phyloP scores from a whole-genome alignment of 2,888 invertebrate species.

The Sesia bembeciformis region DNA sequence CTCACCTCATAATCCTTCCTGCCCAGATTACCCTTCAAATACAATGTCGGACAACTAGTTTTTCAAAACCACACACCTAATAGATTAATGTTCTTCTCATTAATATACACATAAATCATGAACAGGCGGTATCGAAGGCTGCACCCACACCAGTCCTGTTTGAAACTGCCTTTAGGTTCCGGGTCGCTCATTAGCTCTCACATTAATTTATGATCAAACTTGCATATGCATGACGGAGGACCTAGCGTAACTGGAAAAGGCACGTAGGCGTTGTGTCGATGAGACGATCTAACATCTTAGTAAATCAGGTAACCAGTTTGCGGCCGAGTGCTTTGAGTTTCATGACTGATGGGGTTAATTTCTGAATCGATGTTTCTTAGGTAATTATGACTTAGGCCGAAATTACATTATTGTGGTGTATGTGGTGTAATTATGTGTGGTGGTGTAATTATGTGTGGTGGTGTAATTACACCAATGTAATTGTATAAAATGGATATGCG shows the following conservation, averaged over 20 bases:
- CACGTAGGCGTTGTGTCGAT: background rate
- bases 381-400: too few species aligned
- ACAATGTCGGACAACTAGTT: background rate
- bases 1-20: too few species aligned
- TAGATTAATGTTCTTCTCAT: background rate
- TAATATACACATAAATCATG: slow-evolving; percentile 11
- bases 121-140: slow-evolving; percentile 10
- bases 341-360: too few species aligned
- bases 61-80: background rate
- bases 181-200: slow-evolving; percentile 45
- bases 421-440: too few species aligned
- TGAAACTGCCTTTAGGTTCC: slow-evolving; percentile 30
- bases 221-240: slow-evolving; percentile 30
- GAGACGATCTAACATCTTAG: background rate
- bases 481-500: too few species aligned
- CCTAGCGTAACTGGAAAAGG: background rate
- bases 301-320: too few species aligned
- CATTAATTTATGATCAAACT: slow-evolving; percentile 38
- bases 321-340: too few species aligned
- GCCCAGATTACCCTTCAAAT: background rate
- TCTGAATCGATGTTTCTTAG: too few species aligned
- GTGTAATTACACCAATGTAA: too few species aligned
- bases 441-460: too few species aligned
- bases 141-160: slow-evolving; percentile 15
- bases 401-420: too few species aligned